Conservation (phyloP, 2,113 vertebrate genomes). For the Cryptotis parvus region DNA sequence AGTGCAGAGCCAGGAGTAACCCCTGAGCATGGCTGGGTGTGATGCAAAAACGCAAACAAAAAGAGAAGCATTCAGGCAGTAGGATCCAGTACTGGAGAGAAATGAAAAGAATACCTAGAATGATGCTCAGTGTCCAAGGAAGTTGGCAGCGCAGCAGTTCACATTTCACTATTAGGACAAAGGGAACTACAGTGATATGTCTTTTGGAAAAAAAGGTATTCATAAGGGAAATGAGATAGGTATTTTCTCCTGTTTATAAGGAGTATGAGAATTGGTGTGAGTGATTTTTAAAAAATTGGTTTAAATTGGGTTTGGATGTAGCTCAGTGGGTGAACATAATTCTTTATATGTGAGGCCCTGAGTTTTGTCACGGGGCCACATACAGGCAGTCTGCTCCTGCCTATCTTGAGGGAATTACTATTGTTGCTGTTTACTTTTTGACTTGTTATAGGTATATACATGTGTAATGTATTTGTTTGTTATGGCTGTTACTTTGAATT, state of each 20-base stretch:
- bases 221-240: neutral
- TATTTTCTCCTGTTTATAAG: neutral
- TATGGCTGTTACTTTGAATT: neutral
- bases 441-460: neutral
- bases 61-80: neutral
- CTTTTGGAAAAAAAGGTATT: neutral
- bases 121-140: neutral
- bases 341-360: no score
- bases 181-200: neutral
- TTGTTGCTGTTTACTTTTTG: neutral
- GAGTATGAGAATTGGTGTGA: neutral
- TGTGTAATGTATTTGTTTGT: no score
- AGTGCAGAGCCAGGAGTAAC: no score
- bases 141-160: neutral
- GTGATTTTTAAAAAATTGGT: neutral
- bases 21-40: no score
- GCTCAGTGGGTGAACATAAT: no score
- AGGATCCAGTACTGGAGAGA: neutral
- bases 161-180: neutral
- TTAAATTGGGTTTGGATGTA: neutral
- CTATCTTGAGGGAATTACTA: neutral
- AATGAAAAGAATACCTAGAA: neutral
- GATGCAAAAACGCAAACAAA: no score
- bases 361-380: neutral
- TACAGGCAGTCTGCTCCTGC: neutral